phyloP scores from a whole-genome alignment of 2,113 vertebrate species.

The Elephantulus edwardii region DNA sequence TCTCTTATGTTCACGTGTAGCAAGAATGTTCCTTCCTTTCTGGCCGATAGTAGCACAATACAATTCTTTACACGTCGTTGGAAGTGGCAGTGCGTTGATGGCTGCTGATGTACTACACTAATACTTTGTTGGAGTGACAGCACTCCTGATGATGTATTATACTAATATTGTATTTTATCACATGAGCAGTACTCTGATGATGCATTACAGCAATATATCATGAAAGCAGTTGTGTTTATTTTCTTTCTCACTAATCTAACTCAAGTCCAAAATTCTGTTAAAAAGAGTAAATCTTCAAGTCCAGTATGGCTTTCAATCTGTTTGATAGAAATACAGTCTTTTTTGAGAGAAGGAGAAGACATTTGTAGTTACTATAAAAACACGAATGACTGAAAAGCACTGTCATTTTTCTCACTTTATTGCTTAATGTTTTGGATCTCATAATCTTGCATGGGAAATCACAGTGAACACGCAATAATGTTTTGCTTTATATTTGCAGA shows the following conservation, averaged over 20 bases:
- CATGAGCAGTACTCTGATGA: conserved; percentile 64
- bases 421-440: neutral
- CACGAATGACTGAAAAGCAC: neutral
- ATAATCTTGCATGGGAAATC: neutral
- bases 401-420: neutral
- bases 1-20: neutral
- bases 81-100: neutral
- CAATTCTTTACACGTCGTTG: conserved; percentile 2
- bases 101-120: conserved; percentile 65
- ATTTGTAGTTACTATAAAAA: conserved; percentile 18
- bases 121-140: conserved; percentile 71
- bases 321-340: neutral
- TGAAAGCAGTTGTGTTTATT: conserved; percentile 32
- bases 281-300: conserved; percentile 33
- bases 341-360: neutral
- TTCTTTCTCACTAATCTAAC: conserved; percentile 59
- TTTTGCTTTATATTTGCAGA: neutral
- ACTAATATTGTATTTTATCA: conserved; percentile 70
- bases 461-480: neutral
- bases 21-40: neutral
- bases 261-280: conserved; percentile 17
- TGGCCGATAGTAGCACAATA: neutral
- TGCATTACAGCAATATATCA: conserved; percentile 60
- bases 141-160: conserved; percentile 65
- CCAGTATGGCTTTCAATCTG: conserved; percentile 13